Evolutionary conservation across 2,888 invertebrate genomes (phyloP), one percentile per base, ranked within the genome.

Genomic region (Drosophila anomelani): DNA sequence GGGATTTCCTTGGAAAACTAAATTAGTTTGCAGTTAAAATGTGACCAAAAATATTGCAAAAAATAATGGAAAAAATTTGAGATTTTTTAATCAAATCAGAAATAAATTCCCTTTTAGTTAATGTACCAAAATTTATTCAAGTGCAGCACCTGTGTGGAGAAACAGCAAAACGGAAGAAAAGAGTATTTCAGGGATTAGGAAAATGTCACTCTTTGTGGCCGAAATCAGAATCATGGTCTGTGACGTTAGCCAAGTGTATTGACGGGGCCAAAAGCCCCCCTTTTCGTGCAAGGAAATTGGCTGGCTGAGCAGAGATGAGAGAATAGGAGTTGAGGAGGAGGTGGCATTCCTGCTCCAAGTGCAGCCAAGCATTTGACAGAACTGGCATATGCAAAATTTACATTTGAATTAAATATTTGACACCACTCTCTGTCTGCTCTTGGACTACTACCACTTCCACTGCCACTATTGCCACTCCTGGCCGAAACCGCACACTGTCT

Each of bases 311-410:
- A 20, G 39, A 55, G 5, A 3, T 7, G 17, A 32, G 17, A 32
- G 46, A 34, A 1, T 47, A 3, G 3, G 26, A 38, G 32, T 9
- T 4, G 4, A 36, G 26, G 20, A 15, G 15, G 13, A 8, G 44
- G 23, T 23, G 38, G 17, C 36, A 12, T 23, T 34, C 29, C 34
- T 41, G 36, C 36, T 61, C 10, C 39, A 41, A 66, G 67, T 75
- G 85, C 83, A 85, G 63, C 71, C 68, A 63, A 77, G 75, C 82
- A 72, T 75, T 79, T 71, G 68, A 76, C 76, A 69, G 80, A 62
- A 71, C 64, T 79, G 66, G 76, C 74, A 70, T 63, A 69, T 77
- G 41, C 44, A 59, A 70, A 77, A 75, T 63, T 76, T 60, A 72
- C 73, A 78, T 75, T 77, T 62, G 67, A 75, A 76, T 81, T 56